A percentile compares a stretch with the other conserved stretches of the same genome.
Conservation (phyloP, 2,797 vertebrate species). For the Lates japonicus region DNA sequence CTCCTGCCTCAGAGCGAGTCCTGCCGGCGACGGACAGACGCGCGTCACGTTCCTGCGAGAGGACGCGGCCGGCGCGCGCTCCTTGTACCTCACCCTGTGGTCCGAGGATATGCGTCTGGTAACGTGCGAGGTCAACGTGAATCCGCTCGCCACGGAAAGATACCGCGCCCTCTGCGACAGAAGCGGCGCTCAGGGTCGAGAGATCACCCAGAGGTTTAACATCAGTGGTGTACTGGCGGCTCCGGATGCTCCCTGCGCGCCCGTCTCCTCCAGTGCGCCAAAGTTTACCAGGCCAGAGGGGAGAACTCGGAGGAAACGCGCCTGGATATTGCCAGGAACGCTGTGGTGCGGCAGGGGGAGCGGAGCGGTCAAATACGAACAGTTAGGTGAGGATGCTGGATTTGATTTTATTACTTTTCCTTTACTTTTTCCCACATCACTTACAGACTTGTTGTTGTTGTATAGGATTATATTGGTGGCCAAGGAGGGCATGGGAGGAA, state of each 20-base stretch:
- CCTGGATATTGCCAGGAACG: constrained; percentile 90
- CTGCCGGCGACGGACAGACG: constrained; percentile 31
- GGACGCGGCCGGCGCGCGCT: constrained; percentile 29
- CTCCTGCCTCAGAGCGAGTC: constrained; percentile 37
- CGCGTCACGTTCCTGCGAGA: constrained; percentile 65
- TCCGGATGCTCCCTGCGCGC: constrained; percentile 56
- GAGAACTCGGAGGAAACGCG: constrained; percentile 78
- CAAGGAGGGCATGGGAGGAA: neutral
- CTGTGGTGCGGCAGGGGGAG: constrained; percentile 92
- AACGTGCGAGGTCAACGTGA: constrained; percentile 65
- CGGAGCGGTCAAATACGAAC: constrained; percentile 82
- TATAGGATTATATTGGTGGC: neutral
- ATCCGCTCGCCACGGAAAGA: constrained; percentile 37
- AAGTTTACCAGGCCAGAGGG: constrained; percentile 10
- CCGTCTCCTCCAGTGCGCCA: neutral
- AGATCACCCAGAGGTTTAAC: constrained; percentile 50
- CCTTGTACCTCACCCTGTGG: constrained; percentile 83
- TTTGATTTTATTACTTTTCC: neutral
- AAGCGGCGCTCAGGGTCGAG: neutral
- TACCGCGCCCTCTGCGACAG: constrained; percentile 67
- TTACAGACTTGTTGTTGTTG: too few species aligned
- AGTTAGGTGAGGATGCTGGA: constrained; percentile 86
- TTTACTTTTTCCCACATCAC: too few species aligned
- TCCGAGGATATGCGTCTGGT: constrained; percentile 63
- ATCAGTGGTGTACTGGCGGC: constrained; percentile 42